Conservation (phyloP, 2,888 invertebrate genomes). For the Athetis lepigone region DNA sequence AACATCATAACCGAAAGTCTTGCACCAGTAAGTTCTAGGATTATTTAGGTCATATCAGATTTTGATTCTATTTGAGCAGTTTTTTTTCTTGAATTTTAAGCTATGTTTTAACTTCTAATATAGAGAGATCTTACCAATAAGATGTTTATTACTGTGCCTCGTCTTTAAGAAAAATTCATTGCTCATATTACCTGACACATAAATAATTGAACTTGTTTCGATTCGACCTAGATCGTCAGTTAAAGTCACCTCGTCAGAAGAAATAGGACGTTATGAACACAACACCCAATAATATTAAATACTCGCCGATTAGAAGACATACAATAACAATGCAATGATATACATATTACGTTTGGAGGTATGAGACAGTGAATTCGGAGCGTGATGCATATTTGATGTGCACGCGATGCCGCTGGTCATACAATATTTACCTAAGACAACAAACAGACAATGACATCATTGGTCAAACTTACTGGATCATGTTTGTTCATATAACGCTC, state of each 20-base stretch:
- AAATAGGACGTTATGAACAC: constrained; percentile 16
- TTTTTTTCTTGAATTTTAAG: constrained; percentile 2
- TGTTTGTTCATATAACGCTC: constrained; percentile 46
- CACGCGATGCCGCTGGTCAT: constrained; percentile 43
- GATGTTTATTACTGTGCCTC: neutral
- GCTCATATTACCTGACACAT: constrained; percentile 15
- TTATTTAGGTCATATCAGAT: constrained; percentile 5
- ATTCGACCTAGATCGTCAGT: constrained; percentile 14
- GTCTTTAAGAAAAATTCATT: neutral
- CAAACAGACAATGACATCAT: constrained; percentile 67
- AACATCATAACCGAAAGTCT: constrained; percentile 3
- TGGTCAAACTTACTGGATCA: constrained; percentile 54
- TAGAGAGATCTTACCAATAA: neutral
- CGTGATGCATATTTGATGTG: constrained; percentile 56
- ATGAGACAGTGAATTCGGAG: constrained; percentile 29
- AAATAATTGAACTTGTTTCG: constrained; percentile 15
- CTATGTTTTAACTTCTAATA: neutral
- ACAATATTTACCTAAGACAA: constrained; percentile 64
- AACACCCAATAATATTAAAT: constrained; percentile 3
- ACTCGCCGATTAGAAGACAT: neutral
- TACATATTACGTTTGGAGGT: constrained; percentile 1
- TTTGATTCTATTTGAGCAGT: neutral
- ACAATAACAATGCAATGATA: constrained; percentile 8
- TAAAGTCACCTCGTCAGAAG: constrained; percentile 29
- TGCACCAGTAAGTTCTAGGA: neutral